phyloP scores from a whole-genome alignment of 2,888 invertebrate genomes.

The Macrophya annulata region DNA sequence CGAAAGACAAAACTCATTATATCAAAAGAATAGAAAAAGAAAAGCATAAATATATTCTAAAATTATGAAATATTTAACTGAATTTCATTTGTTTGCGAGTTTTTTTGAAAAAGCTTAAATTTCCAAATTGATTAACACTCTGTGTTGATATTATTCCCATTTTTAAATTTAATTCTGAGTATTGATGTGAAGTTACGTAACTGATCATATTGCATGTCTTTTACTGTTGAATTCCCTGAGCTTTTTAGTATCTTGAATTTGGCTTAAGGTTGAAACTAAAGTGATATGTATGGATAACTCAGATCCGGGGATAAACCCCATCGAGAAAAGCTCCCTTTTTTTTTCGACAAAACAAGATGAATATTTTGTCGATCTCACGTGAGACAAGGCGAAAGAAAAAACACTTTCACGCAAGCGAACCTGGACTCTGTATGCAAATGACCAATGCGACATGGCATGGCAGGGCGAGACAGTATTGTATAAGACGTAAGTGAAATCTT shows the following conservation, averaged over 20 bases:
- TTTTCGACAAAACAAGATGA: background rate
- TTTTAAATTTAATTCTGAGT: too few species aligned
- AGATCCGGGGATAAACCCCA: background rate
- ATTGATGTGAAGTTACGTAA: too few species aligned
- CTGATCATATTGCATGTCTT: background rate
- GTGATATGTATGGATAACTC: background rate
- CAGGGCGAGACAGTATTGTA: slow-evolving; percentile 19
- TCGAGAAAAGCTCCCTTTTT: background rate
- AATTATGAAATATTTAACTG: too few species aligned
- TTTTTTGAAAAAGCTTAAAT: too few species aligned
- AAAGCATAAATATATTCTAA: too few species aligned
- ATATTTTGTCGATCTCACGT: slow-evolving; percentile 8
- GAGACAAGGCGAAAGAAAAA: background rate
- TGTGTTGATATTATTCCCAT: too few species aligned
- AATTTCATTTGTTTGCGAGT: too few species aligned
- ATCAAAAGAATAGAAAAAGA: too few species aligned
- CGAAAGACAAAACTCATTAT: too few species aligned
- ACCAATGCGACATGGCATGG: slow-evolving; percentile 34
- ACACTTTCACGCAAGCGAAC: background rate
- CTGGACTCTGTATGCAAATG: slow-evolving; percentile 49
- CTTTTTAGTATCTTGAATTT: background rate
- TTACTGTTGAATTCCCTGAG: background rate
- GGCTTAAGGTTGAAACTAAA: background rate
- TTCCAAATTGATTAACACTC: too few species aligned
- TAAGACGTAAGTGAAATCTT: slow-evolving; percentile 51